Base-by-base conservation (phyloP, 2,797 vertebrate genomes). In the Xenopus petersii region DNA sequence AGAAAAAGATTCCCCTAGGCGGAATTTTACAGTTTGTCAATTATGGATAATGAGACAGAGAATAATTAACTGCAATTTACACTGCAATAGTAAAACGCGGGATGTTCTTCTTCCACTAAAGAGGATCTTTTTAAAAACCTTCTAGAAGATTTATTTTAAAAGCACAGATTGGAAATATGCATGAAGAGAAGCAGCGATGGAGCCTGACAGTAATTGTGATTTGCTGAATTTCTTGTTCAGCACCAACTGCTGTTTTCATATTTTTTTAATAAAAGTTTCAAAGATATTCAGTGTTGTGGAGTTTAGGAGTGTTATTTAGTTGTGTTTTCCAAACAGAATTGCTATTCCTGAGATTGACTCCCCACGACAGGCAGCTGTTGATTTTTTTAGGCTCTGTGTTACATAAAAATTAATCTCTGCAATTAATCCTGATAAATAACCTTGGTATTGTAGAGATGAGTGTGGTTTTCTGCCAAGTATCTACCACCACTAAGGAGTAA, bases 401-500 rank as follows among this genome's bases (percentile, higher is more conserved):
- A 36, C 13, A 63, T 63, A 26, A 42, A 16, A 63, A 63, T 42
- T 16, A 26, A 63, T 63, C 26, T 63, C 61, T 63, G 12, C 36
- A 30, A 63, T 63, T 63, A 63, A 63, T 63, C 26, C n/a, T 63
- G 61, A 63, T 63, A 63, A 63, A 36, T 63, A 36, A 63, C 26
- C 12, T 26, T 63, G 30, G 61, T 15, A 36, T 63, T 63, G 36
- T 63, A 36, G 61, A 63, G 13, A 33, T 11, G 12, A 13, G 4
- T 63, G 10, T 61, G 59, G 15, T 42, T 63, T 63, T 36, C 26
- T 36, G 30, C 61, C 61, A 63, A 36, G 12, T 36, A 36, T 63
- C 30, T 26, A 42, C 26, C 26, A 63, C 11, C 61, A 60, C 55
- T 58, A 30, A 61, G 59, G 59, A 61, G 21, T 61, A 61, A 61